Conservation (phyloP, 1,140 invertebrate species). For the Coenobita brevimanus region DNA sequence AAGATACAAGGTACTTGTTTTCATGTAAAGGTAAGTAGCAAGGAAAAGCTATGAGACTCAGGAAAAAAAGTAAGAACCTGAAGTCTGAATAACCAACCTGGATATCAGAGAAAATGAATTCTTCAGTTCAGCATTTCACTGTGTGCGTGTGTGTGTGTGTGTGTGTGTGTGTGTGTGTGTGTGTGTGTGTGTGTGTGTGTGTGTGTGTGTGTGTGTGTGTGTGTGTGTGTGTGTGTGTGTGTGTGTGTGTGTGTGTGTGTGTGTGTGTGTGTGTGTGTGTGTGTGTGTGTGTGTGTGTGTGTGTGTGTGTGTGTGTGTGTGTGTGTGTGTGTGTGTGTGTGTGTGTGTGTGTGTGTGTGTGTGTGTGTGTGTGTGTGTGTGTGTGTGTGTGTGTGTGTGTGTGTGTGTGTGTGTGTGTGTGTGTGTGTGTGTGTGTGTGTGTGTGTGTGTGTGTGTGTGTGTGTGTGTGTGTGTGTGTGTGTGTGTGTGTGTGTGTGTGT, state of each 20-base stretch:
- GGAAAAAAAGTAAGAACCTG: too few species aligned
- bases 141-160: constrained; percentile 10
- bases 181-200: constrained; percentile 28
- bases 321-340: constrained; percentile 11
- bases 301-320: not conserved
- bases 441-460: too few species aligned
- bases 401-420: not conserved
- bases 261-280: too few species aligned
- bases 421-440: not conserved
- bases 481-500: too few species aligned
- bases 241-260: not conserved
- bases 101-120: too few species aligned
- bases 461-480: too few species aligned
- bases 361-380: not conserved
- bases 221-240: not conserved
- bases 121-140: not conserved
- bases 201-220: constrained; percentile 6
- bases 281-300: not conserved
- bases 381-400: not conserved
- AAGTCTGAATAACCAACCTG: too few species aligned
- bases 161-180: constrained; percentile 29
- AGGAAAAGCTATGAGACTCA: too few species aligned
- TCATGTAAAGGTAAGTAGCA: too few species aligned
- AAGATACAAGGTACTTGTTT: too few species aligned
- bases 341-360: not conserved